These are phyloP conservation scores for Ophiodon elongatus DNA, from an alignment of 2,113 vertebrate species.

Conservation along the genomic window DNA sequence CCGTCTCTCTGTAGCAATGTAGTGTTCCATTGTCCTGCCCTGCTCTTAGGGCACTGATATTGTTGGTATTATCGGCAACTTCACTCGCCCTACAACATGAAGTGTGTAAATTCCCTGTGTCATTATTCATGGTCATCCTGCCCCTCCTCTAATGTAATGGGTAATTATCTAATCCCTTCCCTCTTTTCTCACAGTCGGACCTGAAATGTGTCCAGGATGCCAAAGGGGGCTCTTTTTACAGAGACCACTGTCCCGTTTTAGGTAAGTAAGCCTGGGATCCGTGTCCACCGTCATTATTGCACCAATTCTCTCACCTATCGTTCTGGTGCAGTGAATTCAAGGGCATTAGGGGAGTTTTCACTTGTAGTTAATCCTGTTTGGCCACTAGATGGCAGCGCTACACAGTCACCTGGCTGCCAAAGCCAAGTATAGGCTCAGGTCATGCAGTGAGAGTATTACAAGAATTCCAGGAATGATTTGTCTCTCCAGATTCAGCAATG, in stretches of 20 bases:
- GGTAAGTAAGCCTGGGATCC: slow-evolving; percentile 86
- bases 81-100: slow-evolving; percentile 22
- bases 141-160: slow-evolving; percentile 56
- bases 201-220: slow-evolving; percentile 99
- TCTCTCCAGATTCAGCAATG: slow-evolving; percentile 34
- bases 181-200: slow-evolving; percentile 88
- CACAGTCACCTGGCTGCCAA: slow-evolving; percentile 46
- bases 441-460: slow-evolving; percentile 48
- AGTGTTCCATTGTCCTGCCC: slow-evolving; percentile 52
- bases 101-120: slow-evolving; percentile 41
- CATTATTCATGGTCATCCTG: slow-evolving; percentile 50
- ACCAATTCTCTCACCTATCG: slow-evolving; percentile 74
- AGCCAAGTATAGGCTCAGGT: slow-evolving; percentile 20
- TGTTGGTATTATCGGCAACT: slow-evolving; percentile 44
- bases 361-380: slow-evolving; percentile 16
- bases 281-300: slow-evolving; percentile 65
- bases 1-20: slow-evolving; percentile 16
- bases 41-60: slow-evolving; percentile 41
- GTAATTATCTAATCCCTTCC: slow-evolving; percentile 40
- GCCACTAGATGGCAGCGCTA: slow-evolving; percentile 84
- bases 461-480: slow-evolving; percentile 39
- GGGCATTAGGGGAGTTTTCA: slow-evolving; percentile 67
- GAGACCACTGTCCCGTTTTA: slow-evolving; percentile 98
- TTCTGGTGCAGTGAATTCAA: slow-evolving; percentile 82
- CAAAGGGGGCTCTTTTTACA: slow-evolving; percentile 99